phyloP scores from a whole-genome alignment of 2,888 invertebrate genomes.

The Yponomeuta evonymella region DNA sequence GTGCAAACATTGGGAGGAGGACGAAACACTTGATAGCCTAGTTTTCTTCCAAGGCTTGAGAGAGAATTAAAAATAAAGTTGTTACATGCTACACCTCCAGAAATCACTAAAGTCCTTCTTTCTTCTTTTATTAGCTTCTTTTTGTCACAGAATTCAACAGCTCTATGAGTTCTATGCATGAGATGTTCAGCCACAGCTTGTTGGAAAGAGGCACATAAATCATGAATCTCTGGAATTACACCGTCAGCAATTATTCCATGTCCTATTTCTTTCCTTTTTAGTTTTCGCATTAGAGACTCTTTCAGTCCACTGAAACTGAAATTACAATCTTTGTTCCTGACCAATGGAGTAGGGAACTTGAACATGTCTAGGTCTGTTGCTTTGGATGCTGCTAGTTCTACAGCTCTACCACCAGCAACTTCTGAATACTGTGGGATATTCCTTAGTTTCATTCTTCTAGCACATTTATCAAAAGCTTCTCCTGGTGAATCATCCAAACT shows the following conservation, averaged over 20 bases:
- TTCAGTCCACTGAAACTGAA: slow-evolving; percentile 94
- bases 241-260: slow-evolving; percentile 78
- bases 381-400: slow-evolving; percentile 86
- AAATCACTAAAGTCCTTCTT: slow-evolving; percentile 83
- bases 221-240: slow-evolving; percentile 83
- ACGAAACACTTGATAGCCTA: slow-evolving; percentile 80
- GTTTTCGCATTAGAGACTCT: slow-evolving; percentile 73
- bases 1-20: slow-evolving; percentile 93
- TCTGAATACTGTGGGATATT: slow-evolving; percentile 84
- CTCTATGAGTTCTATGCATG: slow-evolving; percentile 88
- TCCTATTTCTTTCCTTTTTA: slow-evolving; percentile 76
- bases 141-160: slow-evolving; percentile 82
- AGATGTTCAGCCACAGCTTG: slow-evolving; percentile 85
- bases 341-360: slow-evolving; percentile 80
- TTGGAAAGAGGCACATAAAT: slow-evolving; percentile 92
- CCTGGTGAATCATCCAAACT: slow-evolving; percentile 93
- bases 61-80: slow-evolving; percentile 85
- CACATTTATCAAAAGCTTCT: slow-evolving; percentile 94
- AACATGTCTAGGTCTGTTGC: slow-evolving; percentile 80
- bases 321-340: slow-evolving; percentile 84
- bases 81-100: slow-evolving; percentile 98
- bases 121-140: slow-evolving; percentile 76
- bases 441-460: slow-evolving; percentile 88
- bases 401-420: slow-evolving; percentile 88
- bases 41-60: slow-evolving; percentile 78